A percentile compares a stretch with the other conserved stretches of the same genome.
Evolutionary conservation across 2,888 invertebrate genomes (phyloP).

Genomic region (Harpalus rufipes): DNA sequence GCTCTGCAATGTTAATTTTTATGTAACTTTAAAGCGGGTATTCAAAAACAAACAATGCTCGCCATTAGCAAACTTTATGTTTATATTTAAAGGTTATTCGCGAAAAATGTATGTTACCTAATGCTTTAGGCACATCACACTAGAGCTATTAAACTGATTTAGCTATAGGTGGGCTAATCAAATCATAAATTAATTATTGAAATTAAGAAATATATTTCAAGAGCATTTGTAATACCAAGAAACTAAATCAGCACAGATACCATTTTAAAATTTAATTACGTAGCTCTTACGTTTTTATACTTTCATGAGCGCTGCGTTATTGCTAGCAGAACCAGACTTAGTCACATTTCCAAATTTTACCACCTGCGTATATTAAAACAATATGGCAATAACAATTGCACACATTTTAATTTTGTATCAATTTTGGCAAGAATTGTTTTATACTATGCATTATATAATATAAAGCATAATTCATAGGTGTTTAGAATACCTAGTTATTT

Average conservation of each 20-base stretch:
- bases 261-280: neutral
- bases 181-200: neutral
- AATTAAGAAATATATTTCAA: neutral
- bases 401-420: too few species aligned
- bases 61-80: neutral
- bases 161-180: neutral
- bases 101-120: slow-evolving; percentile 1
- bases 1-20: too few species aligned
- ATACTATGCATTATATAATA: too few species aligned
- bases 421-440: too few species aligned
- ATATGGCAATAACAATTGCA: too few species aligned
- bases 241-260: neutral
- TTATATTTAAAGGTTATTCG: neutral
- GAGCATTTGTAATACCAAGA: neutral
- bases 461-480: too few species aligned
- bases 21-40: too few species aligned
- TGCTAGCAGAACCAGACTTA: neutral
- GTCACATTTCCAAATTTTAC: too few species aligned
- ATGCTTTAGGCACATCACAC: neutral
- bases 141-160: neutral
- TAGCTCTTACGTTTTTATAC: neutral
- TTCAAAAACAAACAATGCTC: neutral
- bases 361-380: too few species aligned
- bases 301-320: neutral
- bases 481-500: too few species aligned